Evolutionary conservation across 2,888 invertebrate genomes (phyloP), one percentile per base, ranked within the genome.

Genomic region (Dryobotodes eremita): DNA sequence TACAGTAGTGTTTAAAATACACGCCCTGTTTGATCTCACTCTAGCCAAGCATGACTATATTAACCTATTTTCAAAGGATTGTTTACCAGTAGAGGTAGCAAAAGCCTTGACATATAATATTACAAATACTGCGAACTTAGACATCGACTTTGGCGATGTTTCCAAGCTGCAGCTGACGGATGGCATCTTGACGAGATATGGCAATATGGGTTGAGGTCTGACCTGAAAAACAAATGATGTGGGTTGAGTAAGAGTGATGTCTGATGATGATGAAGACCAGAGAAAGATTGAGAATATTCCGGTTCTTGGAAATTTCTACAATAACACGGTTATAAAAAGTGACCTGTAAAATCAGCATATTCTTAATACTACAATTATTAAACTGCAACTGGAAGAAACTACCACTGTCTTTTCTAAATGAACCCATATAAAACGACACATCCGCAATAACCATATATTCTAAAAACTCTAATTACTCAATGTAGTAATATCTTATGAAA

Each of bases 111-210:
- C 1, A 65, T 53, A 62, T 50, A 71, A 50, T 53, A 77, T 36
- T 72, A 71, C 2, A 36, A 66, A 36, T 71, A 77, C 20, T 57
- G 6, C 59, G 15, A 64, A 72, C 1, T 81, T 57, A 87, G 46
- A 79, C 66, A n/a, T 75, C 65, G 13, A 71, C 17, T 73, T 85
- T 85, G 1, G 80, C 71, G 57, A 75, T 80, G 42, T 76, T 78
- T 4, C 77, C 79, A 8, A 76, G 71, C 81, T 91, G 93, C 71
- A 96, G 89, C 77, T 95, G 95, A 75, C 93, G 93, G 42, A 96
- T 94, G 4, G 96, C 96, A 75, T 97, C 96, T 85, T 95, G 94
- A 31, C 95, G 94, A 42, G 96, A 96, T 89, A 94, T 92, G 23
- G 96, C 96, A 36, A 96, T 92, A 83, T 95, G 94, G 6, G 93